Evolutionary conservation across 1,140 invertebrate genomes (phyloP), one percentile per base, ranked within the genome.

Genomic region (Drosophila takahashii): DNA sequence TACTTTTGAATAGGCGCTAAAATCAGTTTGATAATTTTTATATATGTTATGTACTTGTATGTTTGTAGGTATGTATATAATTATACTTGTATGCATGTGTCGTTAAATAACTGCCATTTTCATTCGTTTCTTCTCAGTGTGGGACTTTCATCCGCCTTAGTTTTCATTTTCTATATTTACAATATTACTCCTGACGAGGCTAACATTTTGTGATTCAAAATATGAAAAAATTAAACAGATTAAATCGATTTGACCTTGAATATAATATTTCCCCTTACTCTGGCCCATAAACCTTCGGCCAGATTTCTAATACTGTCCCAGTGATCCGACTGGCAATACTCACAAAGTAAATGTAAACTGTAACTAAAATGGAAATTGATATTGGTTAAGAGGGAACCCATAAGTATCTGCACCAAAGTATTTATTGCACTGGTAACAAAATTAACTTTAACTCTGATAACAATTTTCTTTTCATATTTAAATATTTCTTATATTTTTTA

Each of bases 81-180:
- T 41, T 69, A 52, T 73, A 15, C 53, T 53, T 77, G 72, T 77
- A 69, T 69, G 73, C 41, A 73, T 72, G 67, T 66, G 62, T 74
- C 70, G 77, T 79, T 64, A 65, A 86, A 77, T 86, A 83, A 78
- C 84, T 69, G 48, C 57, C 47, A 59, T 57, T 70, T 73, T 64
- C 39, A 58, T 64, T 81, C 47, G 45, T 64, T 71, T 73, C 65
- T 51, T 65, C 52, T 60, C 69, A 59, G 61, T 83, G 89, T 83
- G 84, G 90, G 86, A 90, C 86, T 90, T 90, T 90, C 86, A 86
- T 90, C 86, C 86, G 86, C 86, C 79, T 75, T 79, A 59, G 65
- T 47, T 77, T 53, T 66, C 34, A 26, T 51, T 54, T 32, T 64
- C 70, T 80, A 66, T 81, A 81, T 81, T 47, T 81, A 81, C 79